Percentiles rank a stretch among this genome's conserved stretches.
Evolutionary conservation across 1,140 invertebrate species (phyloP).

Genomic region (Dendroctonus valens): DNA sequence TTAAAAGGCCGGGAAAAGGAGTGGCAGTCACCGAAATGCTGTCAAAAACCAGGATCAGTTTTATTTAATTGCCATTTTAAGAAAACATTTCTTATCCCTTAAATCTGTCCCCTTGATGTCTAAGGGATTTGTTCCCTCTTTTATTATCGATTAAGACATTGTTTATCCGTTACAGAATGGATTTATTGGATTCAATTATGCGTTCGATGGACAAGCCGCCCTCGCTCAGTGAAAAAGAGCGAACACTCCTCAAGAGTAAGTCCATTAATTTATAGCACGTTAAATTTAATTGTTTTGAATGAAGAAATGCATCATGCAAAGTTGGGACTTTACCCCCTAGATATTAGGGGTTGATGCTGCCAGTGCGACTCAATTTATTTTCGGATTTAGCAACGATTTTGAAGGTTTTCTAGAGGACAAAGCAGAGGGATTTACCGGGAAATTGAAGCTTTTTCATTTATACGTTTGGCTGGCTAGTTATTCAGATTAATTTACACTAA

Average conservation of each 20-base stretch:
- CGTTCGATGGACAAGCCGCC: conserved; percentile 75
- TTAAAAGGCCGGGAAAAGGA: too few relatives aligned
- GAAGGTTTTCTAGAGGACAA: too few relatives aligned
- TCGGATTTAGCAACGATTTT: not conserved
- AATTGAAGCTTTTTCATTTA: too few relatives aligned
- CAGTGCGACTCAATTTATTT: not conserved
- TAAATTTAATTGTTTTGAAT: conserved; percentile 1
- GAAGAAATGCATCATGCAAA: not conserved
- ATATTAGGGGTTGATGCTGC: not conserved
- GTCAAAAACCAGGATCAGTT: too few relatives aligned
- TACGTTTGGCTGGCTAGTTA: not conserved
- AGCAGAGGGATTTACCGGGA: too few relatives aligned
- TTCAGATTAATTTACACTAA: conserved; percentile 9
- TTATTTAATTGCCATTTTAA: too few relatives aligned
- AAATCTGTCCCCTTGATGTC: too few relatives aligned
- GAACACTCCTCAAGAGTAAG: conserved; percentile 64
- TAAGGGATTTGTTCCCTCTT: too few relatives aligned
- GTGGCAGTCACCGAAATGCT: too few relatives aligned
- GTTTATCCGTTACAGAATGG: conserved; percentile 53
- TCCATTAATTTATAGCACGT: conserved; percentile 24
- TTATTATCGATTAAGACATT: too few relatives aligned
- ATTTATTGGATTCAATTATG: conserved; percentile 70
- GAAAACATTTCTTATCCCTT: too few relatives aligned
- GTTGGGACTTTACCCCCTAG: not conserved
- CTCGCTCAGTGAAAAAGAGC: conserved; percentile 65